Evolutionary conservation across 1,140 invertebrate species (phyloP), one percentile per base, ranked within the genome.

Genomic region (Heliconius melpomene): DNA sequence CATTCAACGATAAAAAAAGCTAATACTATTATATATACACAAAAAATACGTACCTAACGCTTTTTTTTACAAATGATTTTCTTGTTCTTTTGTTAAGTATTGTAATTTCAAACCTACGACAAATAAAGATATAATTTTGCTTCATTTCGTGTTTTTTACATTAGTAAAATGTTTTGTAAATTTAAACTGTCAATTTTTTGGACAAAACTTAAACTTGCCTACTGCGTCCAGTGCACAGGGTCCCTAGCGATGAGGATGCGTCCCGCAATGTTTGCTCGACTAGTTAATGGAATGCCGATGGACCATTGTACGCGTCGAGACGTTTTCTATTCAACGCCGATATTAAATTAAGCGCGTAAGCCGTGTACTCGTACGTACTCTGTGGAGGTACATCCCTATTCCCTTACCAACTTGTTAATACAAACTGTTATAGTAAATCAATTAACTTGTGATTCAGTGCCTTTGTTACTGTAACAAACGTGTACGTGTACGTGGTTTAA

Each of bases 201-300:
- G 2, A 46, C 13, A 2, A 57, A 23, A 32, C 0, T 7, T 36
- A 36, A 36, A 36, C 26, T 11, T 2, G 13, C 16, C 23, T 6
- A 66, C 13, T 26, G 60, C 26, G 26, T 29, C 60, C 54, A 70
- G 74, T 83, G 76, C 81, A 60, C 57, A 76, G 16, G 26, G 60
- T 40, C 36, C 79, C 70, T 89, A 88, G 90, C 79, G 81, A 79
- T 77, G 84, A 86, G 87, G 86, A 90, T 87, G 88, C 89, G 89
- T 86, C 86, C 86, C 83, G 83, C 82, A 87, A 86, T 90, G 89
- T 92, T 93, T 94, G 88, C 87, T 85, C 85, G 86, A 88, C 85
- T 92, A 89, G 91, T 93, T 93, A 93, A 93, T 93, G 91, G 92
- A 91, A 93, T 90, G 86, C 90, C 92, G 88, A 90, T 90, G 88